Percentiles rank a stretch among this genome's conserved stretches.
phyloP scores from a whole-genome alignment of 2,888 invertebrate species.

The Odontocerum albicorne region DNA sequence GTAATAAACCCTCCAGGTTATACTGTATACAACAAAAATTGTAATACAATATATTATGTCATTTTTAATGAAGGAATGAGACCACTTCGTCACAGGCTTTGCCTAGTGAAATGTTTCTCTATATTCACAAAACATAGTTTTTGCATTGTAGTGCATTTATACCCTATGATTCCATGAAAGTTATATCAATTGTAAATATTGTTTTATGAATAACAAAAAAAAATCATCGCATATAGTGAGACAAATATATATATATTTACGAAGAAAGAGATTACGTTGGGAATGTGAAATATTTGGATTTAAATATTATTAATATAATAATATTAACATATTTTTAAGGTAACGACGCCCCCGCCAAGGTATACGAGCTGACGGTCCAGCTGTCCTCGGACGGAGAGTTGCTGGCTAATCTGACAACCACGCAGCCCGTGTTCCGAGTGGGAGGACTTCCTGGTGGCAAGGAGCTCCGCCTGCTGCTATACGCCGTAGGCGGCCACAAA shows the following conservation, averaged over 20 bases:
- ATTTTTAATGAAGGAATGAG: too few species aligned
- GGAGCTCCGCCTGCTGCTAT: slow-evolving; percentile 27
- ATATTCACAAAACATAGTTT: too few species aligned
- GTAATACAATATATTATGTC: too few species aligned
- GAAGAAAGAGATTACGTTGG: too few species aligned
- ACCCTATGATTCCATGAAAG: not conserved
- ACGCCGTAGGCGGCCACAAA: slow-evolving; percentile 20
- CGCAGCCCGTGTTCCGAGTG: slow-evolving; percentile 29
- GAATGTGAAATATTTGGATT: too few species aligned
- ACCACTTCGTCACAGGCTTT: too few species aligned
- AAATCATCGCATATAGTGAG: slow-evolving; percentile 1
- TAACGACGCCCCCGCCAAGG: slow-evolving; percentile 22
- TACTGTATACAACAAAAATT: too few species aligned
- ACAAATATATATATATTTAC: too few species aligned
- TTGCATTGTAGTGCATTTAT: too few species aligned
- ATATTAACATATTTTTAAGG: slow-evolving; percentile 12
- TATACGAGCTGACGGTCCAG: slow-evolving; percentile 28
- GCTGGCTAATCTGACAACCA: slow-evolving; percentile 27
- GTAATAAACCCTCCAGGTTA: too few species aligned
- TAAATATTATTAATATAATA: not conserved
- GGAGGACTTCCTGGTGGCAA: slow-evolving; percentile 25
- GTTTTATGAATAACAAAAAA: not conserved
- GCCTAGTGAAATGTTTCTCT: too few species aligned
- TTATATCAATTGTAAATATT: not conserved
- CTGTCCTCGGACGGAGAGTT: slow-evolving; percentile 23